Percentiles rank a stretch among this genome's conserved stretches.
Conservation (phyloP, 2,888 invertebrate genomes). For the Cistogaster globosa region DNA sequence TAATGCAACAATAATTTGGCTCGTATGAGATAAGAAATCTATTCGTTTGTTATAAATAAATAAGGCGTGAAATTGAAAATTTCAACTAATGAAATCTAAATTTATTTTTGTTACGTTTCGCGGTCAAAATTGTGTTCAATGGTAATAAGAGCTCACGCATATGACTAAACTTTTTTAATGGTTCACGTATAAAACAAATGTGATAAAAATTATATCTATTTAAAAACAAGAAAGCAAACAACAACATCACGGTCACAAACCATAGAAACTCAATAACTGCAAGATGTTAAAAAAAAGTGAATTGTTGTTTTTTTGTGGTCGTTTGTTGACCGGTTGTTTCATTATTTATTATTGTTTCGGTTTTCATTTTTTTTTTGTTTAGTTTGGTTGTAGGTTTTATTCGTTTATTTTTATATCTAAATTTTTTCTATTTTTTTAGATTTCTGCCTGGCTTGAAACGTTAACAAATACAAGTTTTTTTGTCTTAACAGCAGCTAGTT, state of each 20-base stretch:
- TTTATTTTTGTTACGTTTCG: slow-evolving; percentile 14
- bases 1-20: slow-evolving; percentile 14
- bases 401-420: slow-evolving; percentile 22
- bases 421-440: not conserved
- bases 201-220: not conserved
- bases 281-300: not conserved
- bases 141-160: slow-evolving; percentile 12
- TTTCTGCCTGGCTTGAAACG: slow-evolving; percentile 19
- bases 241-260: slow-evolving; percentile 29
- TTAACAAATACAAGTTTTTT: slow-evolving; percentile 29
- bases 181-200: slow-evolving; percentile 15
- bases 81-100: not conserved
- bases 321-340: slow-evolving; percentile 35
- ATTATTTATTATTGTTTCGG: slow-evolving; percentile 17
- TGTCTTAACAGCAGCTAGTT: not conserved
- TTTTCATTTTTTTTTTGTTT: slow-evolving; percentile 23
- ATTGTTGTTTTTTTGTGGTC: not conserved
- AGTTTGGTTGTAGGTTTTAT: slow-evolving; percentile 34
- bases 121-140: slow-evolving; percentile 22
- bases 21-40: not conserved
- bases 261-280: slow-evolving; percentile 33
- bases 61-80: slow-evolving; percentile 8
- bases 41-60: slow-evolving; percentile 6
- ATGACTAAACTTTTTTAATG: slow-evolving; percentile 3
- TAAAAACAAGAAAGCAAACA: slow-evolving; percentile 1